Evolutionary conservation across 2,888 invertebrate species (phyloP), one percentile per base, ranked within the genome.

Genomic region (Ischnus inquisitorius): DNA sequence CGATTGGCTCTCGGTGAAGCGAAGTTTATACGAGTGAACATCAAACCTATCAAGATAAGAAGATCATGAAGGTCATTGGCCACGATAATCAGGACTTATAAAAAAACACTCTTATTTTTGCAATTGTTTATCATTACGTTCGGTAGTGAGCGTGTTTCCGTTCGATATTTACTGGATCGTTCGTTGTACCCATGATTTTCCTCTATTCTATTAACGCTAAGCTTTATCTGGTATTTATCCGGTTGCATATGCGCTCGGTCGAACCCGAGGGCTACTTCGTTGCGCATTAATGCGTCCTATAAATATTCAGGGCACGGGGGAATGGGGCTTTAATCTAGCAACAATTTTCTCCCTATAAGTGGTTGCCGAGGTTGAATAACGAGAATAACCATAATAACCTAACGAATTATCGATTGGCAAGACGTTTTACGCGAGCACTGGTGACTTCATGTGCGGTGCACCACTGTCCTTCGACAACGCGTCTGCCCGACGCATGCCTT

Each of bases 251-350:
- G 54, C 34, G 39, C 39, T 69, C 60, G 62, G 54, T 69, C 62
- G 77, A 54, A 22, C 60, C 72, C 51, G 77, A 43, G 43, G 69
- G 16, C 72, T 75, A 41, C 77, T 75, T 41, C 34, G 64, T 62
- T 46, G 60, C n/a, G 77, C 78, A 81, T 83, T 85, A 86, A 82
- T 85, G 79, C 34, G 64, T 75, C 67, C 62, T 48, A 86, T 85
- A 86, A 85, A 86, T 86, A 86, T 81, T n/a, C 34, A 34, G n/a
- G 64, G 25, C 65, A 76, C 69, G n/a, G 68, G 25, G 71, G 72
- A 48, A 25, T 43, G 65, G 16, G 62, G 64, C 69, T 84, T 84
- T 86, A 86, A 86, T 86, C 86, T 83, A 72, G 81, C 85, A 85
- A 83, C 72, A 82, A 85, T 86, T 85, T 83, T 74, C 81, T 82